Conservation (phyloP, 2,888 invertebrate genomes). For the Ceramica pisi region DNA sequence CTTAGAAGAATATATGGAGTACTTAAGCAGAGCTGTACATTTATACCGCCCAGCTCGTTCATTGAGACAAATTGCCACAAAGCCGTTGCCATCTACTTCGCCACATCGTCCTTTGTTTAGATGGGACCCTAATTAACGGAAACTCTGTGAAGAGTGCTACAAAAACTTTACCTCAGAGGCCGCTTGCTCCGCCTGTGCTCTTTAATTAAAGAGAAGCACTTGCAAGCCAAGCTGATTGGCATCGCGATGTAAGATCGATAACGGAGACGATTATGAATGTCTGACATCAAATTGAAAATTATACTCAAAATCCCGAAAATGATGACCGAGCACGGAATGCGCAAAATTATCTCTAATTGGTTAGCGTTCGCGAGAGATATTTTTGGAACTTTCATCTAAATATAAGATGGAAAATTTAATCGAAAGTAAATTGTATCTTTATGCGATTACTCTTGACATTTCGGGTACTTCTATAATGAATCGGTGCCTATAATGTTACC, state of each 20-base stretch:
- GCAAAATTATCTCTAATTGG: conserved; percentile 54
- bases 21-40: conserved; percentile 57
- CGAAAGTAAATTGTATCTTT: conserved; percentile 46
- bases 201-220: conserved; percentile 75
- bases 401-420: conserved; percentile 44
- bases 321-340: conserved; percentile 30
- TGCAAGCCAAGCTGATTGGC: conserved; percentile 58
- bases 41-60: conserved; percentile 66
- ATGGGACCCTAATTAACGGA: conserved; percentile 77
- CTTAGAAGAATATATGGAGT: conserved; percentile 63
- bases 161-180: conserved; percentile 68
- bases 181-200: conserved; percentile 59
- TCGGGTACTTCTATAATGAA: conserved; percentile 34
- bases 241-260: conserved; percentile 65
- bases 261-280: conserved; percentile 49
- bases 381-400: conserved; percentile 44
- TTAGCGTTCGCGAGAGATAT: conserved; percentile 11
- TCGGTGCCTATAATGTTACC: conserved; percentile 13
- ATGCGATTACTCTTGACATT: conserved; percentile 56
- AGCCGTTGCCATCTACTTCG: conserved; percentile 55
- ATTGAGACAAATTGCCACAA: conserved; percentile 67
- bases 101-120: conserved; percentile 72
- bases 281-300: conserved; percentile 58
- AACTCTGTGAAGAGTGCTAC: conserved; percentile 75
- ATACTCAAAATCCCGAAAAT: conserved; percentile 42